Evolutionary conservation across 92 coral and sea anemone genomes (phyloP), one percentile per base, ranked within the genome.

Genomic region (Actinostola sp.): DNA sequence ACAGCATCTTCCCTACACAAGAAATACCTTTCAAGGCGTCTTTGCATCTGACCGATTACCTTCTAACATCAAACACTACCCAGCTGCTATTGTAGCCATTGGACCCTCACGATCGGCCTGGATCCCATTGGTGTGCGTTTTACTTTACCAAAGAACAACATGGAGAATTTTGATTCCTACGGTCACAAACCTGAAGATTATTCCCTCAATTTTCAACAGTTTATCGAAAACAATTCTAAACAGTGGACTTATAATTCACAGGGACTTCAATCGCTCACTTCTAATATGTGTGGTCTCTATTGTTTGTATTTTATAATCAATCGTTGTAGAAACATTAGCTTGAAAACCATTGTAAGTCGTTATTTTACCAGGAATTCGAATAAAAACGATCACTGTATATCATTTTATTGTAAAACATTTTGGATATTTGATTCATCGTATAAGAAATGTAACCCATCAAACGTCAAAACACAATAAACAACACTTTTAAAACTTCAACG

Each of bases 231-330:
- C 3, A 72, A 57, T 29, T 57, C 32, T 27, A 29, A 27, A 27
- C 19, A 27, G n/a, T 57, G 63, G 63, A 57, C 29, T 30, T 30
- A 57, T 14, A 57, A 57, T 30, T 19, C 63, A 12, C 63, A 26
- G 3, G 63, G 14, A 30, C 79, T 87, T 26, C 92, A 82, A 77
- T 71, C 84, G 41, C 17, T 62, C 2, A 43, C 35, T 33, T 87
- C 88, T 2, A 67, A 77, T 26, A 84, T 83, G 21, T 84, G 93
- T 57, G 86, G 89, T 12, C 89, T 83, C 43, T 88, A 78, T 57
- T 73, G 86, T n/a, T 44, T 88, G 54, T 88, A 67, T 42, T 78
- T 19, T 69, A 3, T 70, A 49, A 71, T 55, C 38, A 75, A 81
- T 44, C 69, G 87, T 42, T 60, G 77, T 67, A 55, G 80, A 19